These are phyloP conservation scores for Calephelis virginiensis DNA, from an alignment of 1,140 invertebrate species.

Conservation along the genomic window DNA sequence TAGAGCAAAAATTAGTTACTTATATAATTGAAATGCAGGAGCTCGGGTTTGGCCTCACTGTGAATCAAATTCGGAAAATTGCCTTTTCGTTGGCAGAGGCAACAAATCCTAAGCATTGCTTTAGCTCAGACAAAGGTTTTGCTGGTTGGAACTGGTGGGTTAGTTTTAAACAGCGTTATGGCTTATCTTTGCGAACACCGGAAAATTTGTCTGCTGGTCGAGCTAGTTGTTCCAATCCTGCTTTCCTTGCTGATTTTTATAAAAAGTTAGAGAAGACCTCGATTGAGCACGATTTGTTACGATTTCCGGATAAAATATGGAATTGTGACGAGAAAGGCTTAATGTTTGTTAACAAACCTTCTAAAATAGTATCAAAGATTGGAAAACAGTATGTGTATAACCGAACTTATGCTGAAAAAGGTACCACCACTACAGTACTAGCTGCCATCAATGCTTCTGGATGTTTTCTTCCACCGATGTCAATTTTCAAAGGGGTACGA, in stretches of 20 bases:
- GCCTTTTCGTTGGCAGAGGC: not conserved
- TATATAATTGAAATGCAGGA: no score
- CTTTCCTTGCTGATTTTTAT: slow-evolving; percentile 11
- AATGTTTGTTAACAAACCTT: slow-evolving; percentile 6
- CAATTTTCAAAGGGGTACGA: slow-evolving; percentile 18
- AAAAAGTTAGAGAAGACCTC: slow-evolving; percentile 9
- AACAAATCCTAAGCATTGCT: no score
- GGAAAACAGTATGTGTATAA: slow-evolving; percentile 16
- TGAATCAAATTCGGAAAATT: not conserved
- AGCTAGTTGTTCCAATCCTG: not conserved
- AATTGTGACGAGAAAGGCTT: slow-evolving; percentile 16
- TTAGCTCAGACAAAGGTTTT: no score
- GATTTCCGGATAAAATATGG: slow-evolving; percentile 7
- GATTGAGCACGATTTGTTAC: not conserved
- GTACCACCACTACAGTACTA: slow-evolving; percentile 6
- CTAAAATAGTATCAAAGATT: slow-evolving; percentile 4
- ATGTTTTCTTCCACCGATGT: slow-evolving; percentile 7
- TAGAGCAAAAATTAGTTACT: no score
- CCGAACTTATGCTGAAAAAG: not conserved
- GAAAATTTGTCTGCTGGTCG: slow-evolving; percentile 5
- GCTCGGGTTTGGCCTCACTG: slow-evolving; percentile 8
- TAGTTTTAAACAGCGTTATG: slow-evolving; percentile 1
- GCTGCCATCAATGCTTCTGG: slow-evolving; percentile 11
- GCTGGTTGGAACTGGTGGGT: slow-evolving; percentile 17
- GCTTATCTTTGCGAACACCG: not conserved